A percentile compares a stretch with the other conserved stretches of the same genome.
These are phyloP conservation scores for Macrostomum cliftonense DNA, from an alignment of 2,888 invertebrate genomes.

Conservation along the genomic window DNA sequence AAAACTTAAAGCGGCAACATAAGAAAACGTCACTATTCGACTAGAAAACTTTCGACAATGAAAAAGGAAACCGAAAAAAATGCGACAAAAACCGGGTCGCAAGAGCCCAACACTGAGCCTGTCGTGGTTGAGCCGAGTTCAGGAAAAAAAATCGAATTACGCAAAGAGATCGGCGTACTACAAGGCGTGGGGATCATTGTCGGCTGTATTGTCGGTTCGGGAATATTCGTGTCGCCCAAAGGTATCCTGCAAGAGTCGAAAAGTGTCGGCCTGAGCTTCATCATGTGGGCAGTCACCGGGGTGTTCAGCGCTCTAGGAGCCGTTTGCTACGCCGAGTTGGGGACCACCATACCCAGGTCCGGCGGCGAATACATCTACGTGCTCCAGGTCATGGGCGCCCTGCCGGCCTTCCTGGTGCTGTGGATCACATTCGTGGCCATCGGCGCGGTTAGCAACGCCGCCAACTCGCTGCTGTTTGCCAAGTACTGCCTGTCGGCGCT, in stretches of 20 bases:
- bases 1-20: too few relatives aligned
- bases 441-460: conserved; percentile 27
- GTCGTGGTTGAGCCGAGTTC: not conserved
- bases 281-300: conserved; percentile 74
- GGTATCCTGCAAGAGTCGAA: conserved; percentile 73
- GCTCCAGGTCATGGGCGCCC: conserved; percentile 26
- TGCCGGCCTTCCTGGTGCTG: conserved; percentile 27
- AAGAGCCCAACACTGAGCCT: too few relatives aligned
- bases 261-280: conserved; percentile 49
- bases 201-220: conserved; percentile 85
- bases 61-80: too few relatives aligned
- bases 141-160: not conserved
- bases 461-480: conserved; percentile 27
- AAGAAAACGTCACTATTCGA: too few relatives aligned
- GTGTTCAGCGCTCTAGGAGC: conserved; percentile 56
- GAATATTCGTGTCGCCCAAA: conserved; percentile 81
- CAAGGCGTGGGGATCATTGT: conserved; percentile 88
- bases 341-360: conserved; percentile 57
- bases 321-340: conserved; percentile 70
- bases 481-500: conserved; percentile 26
- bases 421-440: conserved; percentile 29
- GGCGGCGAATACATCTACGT: conserved; percentile 41
- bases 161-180: conserved; percentile 40
- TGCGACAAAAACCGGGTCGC: too few relatives aligned
- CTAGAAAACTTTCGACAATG: too few relatives aligned